Evolutionary conservation across 2,113 vertebrate genomes (phyloP), one percentile per base, ranked within the genome.

Genomic region (Holacanthus passer): DNA sequence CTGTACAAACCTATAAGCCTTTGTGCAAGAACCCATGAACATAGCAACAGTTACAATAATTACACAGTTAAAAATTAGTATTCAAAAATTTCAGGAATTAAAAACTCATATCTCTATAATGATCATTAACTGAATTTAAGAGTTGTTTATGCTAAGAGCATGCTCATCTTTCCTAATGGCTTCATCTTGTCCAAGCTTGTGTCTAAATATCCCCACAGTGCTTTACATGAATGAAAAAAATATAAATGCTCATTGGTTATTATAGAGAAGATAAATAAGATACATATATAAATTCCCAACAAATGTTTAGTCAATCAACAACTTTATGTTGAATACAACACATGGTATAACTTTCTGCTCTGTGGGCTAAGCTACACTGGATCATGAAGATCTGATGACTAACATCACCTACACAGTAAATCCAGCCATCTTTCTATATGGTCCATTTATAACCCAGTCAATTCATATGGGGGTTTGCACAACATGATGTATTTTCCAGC

Each of bases 361-460:
- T 29, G 24, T 52, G 60, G 24, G 20, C 17, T 37, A 19, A 43
- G 39, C 17, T 60, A 71, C 4, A 32, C 35, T 52, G 43, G 14
- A 52, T 77, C 45, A 65, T 48, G 27, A 20, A 56, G 39, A 75
- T 66, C 58, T 60, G 70, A 77, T 65, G 29, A 77, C 10, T 24
- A 70, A 43, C 27, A 62, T 52, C 72, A 52, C 27, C 43, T 47
- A 62, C 41, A 81, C 29, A 65, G 32, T 41, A 32, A 70, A 56
- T 43, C 17, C 27, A 31, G 29, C 55, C 45, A 14, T 62, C 17
- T 60, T 16, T 76, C 16, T 52, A 70, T 53, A 66, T 22, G 32
- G 0, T 53, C 45, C 39, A 81, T 75, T 73, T 76, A 78, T 60
- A 62, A 73, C 58, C 48, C 56, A 39, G 41, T 13, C 16, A 43